Evolutionary conservation across 1,140 invertebrate species (phyloP).

Genomic region (Vanessa tameamea): DNA sequence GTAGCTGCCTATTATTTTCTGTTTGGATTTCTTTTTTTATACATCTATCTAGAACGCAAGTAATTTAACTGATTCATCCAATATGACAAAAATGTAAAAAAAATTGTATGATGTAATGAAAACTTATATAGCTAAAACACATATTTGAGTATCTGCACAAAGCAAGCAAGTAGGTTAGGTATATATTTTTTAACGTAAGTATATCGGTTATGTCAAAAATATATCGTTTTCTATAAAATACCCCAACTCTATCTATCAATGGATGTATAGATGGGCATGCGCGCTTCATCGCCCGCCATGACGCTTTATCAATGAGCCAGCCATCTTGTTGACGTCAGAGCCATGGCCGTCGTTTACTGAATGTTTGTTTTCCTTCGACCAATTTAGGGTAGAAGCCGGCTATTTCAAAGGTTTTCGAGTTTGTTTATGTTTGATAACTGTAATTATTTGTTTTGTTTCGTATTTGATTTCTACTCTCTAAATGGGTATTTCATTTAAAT

Average conservation of each 20-base stretch:
- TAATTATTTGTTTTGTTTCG: background rate
- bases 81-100: too few species aligned
- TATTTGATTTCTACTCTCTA: background rate
- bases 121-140: too few species aligned
- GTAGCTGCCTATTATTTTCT: too few species aligned
- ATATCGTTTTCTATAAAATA: conserved; percentile 21
- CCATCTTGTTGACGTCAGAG: conserved; percentile 77
- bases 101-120: too few species aligned
- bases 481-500: background rate
- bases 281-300: conserved; percentile 53
- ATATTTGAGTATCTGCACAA: too few species aligned
- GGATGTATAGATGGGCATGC: conserved; percentile 64
- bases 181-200: too few species aligned
- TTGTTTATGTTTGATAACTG: conserved; percentile 5
- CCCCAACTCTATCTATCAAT: conserved; percentile 64
- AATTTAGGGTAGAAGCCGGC: conserved; percentile 27
- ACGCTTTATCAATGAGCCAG: conserved; percentile 70
- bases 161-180: too few species aligned
- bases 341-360: conserved; percentile 51
- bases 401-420: conserved; percentile 11
- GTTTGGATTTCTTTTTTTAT: too few species aligned
- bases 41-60: too few species aligned
- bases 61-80: too few species aligned
- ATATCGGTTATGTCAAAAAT: conserved; percentile 34
- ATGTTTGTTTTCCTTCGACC: conserved; percentile 61